These are phyloP conservation scores for Macaria liturata DNA, from an alignment of 2,888 invertebrate genomes.

Conservation along the genomic window DNA sequence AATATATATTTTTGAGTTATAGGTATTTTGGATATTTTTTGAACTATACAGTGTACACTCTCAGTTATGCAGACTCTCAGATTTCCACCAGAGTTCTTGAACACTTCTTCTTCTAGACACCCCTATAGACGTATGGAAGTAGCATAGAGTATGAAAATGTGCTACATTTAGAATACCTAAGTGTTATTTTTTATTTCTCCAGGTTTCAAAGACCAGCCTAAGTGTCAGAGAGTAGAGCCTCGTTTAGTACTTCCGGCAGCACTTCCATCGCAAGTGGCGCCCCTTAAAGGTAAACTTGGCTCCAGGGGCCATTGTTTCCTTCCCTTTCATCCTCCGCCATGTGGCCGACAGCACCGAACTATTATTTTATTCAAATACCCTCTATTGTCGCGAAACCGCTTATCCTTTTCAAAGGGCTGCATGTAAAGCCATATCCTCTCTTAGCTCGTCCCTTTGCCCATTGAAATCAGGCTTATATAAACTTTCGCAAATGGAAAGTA, in stretches of 20 bases:
- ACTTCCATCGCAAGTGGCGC: constrained; percentile 3
- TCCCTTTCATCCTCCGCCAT: constrained; percentile 45
- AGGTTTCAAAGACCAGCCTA: background rate
- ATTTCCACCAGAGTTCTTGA: too few species aligned
- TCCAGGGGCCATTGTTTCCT: constrained; percentile 48
- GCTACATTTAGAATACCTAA: background rate
- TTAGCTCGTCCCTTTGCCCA: constrained; percentile 25
- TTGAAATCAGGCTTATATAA: constrained; percentile 29
- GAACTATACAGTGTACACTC: too few species aligned
- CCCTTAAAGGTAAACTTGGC: constrained; percentile 38
- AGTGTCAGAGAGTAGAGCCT: constrained; percentile 4
- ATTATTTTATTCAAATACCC: constrained; percentile 74
- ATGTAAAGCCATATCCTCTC: constrained; percentile 29
- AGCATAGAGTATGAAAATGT: too few species aligned
- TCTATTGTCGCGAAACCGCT: constrained; percentile 54
- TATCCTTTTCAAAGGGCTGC: constrained; percentile 44
- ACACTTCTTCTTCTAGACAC: too few species aligned
- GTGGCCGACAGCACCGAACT: constrained; percentile 59
- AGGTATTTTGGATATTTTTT: too few species aligned
- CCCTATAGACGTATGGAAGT: too few species aligned
- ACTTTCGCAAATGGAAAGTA: constrained; percentile 26
- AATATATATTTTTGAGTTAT: too few species aligned
- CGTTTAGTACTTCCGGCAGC: constrained; percentile 19
- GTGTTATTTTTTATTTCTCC: too few species aligned
- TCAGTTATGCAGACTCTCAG: too few species aligned